Percentiles rank a stretch among this genome's conserved stretches.
Conservation (phyloP, 2,888 invertebrate genomes). For the Sinodicranocentrus sp. region DNA sequence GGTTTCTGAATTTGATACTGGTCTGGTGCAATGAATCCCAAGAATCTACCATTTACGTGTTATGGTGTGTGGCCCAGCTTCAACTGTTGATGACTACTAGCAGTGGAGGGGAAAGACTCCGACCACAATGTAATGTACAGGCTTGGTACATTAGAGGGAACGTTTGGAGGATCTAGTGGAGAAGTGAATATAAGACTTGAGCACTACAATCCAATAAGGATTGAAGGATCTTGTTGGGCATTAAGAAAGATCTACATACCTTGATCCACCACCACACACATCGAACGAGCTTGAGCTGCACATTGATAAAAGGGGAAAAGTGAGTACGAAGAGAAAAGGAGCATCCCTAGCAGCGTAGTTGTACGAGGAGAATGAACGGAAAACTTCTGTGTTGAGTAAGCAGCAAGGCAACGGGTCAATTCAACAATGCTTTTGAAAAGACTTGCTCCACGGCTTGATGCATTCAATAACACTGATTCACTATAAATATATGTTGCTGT, state of each 20-base stretch:
- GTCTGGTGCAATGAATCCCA: conserved; percentile 37
- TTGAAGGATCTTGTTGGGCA: background rate
- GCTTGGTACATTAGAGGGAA: no score
- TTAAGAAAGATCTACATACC: background rate
- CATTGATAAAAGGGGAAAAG: background rate
- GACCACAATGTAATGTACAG: background rate
- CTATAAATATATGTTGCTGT: background rate
- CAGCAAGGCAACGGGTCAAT: conserved; percentile 53
- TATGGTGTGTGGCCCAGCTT: conserved; percentile 39
- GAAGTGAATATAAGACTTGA: background rate
- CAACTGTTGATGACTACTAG: conserved; percentile 37
- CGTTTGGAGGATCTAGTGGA: background rate
- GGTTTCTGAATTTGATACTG: conserved; percentile 60
- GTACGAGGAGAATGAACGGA: conserved; percentile 51
- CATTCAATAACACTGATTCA: background rate
- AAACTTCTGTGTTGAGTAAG: conserved; percentile 22
- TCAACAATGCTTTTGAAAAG: conserved; percentile 56
- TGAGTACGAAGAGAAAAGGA: background rate
- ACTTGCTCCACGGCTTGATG: conserved; percentile 39
- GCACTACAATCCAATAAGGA: background rate
- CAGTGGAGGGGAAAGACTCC: conserved; percentile 6
- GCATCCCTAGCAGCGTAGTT: background rate
- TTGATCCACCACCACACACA: conserved; percentile 4
- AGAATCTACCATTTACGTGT: conserved; percentile 24
- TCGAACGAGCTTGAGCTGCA: background rate